Base-by-base conservation (phyloP, 1,140 invertebrate genomes). In the Caerostris darwini region DNA sequence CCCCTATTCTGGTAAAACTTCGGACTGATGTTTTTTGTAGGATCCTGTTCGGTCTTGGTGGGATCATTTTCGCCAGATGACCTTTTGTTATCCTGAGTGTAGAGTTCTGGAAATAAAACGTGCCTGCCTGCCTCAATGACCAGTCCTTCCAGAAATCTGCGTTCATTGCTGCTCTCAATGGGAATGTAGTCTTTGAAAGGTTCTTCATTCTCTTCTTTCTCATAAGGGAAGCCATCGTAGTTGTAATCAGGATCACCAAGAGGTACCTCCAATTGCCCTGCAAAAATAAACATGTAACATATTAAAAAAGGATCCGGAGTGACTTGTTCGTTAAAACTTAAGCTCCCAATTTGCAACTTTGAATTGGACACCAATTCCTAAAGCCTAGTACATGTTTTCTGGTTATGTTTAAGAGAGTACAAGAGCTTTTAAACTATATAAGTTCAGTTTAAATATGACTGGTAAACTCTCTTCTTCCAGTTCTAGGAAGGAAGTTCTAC, bases 121-220 rank as follows among this genome's bases (percentile, higher is more conserved):
- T 90, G 93, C 50, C 71, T 58, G 3, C 93, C 93, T 7, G 93
- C 93, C 69, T 94, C 93, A 2, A 94, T 34, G 14, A 94, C 67
- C 17, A 94, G 77, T 7, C 58, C 93, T 6, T 85, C 88, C 10
- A 94, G n/a, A 1, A 94, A 94, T 8, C 56, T 57, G 7, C 82
- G 67, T 6, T 88, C 85, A 3, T 69, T 86, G 6, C n/a, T n/a
- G 5, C 17, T n/a, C 3, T 77, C 7, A 7, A 88, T 50, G 6
- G 61, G 85, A 3, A 82, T 59, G 56, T 91, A 82, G 69, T 91
- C 90, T 56, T 58, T 58, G 56, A 82, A 67, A 54, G 53, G 67
- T 3, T 5, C 54, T 8, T 7, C 61, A 3, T 56, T 50, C 5
- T 54, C 50, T 34, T 71, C 64, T 34, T 34, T 34, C n/a, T 34